Base-by-base conservation (phyloP, 2,797 vertebrate genomes). In the Erpetoichthys calabaricus region DNA sequence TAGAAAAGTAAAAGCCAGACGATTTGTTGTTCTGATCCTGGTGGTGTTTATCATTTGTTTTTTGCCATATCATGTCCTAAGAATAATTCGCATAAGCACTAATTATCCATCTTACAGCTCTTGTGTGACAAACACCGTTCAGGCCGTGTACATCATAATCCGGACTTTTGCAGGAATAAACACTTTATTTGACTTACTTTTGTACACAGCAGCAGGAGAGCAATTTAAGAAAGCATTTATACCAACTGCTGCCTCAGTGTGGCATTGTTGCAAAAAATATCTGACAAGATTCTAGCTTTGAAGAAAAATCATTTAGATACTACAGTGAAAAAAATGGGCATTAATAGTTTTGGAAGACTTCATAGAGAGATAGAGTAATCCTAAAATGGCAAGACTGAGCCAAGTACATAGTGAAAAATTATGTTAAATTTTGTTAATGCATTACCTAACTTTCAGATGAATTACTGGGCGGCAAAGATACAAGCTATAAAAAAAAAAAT, bases 31-130 rank as follows among this genome's bases (percentile, higher is more conserved):
- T 0, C 51, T 84, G 44, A 70, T 83, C 0, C 63, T 86, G 8
- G 56, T 75, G 0, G 74, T 80, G 9, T 86, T 84, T 63, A 83
- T 81, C 0, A 53, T 77, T 9, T 83, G 83, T 43, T 83, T 84
- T 49, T 67, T 85, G 57, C 81, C 84, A 8, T 79, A 80, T 59
- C 82, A 85, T 0, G 0, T 81, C 60, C 64, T 83, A 46, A 70
- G 70, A 61, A 68, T 70, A 42, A 45, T 83, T 61, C 52, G 51
- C 6, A 73, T 83, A 1, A 79, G 85, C 64, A 63, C 80, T 42
- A 66, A 2, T 42, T 56, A 65, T 45, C 65, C 46, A 55, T 62
- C 62, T 0, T 62, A 69, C 25, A 71, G 64, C 68, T 82, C 80
- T 58, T 10, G 3, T 1, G 5, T 67, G 4, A 71, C 77, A 66